phyloP scores from a whole-genome alignment of 2,888 invertebrate species.

The Timandra comae region DNA sequence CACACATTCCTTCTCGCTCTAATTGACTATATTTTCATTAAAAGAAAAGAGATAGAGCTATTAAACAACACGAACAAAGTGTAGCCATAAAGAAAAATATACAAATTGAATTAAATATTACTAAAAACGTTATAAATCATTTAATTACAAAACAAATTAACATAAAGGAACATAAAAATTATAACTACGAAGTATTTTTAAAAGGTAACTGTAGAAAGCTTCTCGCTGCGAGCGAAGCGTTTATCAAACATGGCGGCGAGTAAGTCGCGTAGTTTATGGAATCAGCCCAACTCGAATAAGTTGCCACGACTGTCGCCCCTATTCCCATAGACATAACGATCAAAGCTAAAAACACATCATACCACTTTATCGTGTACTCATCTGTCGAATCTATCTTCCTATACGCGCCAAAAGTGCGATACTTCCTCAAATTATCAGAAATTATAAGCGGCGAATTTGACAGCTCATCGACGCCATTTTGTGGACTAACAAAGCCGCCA shows the following conservation, averaged over 20 bases:
- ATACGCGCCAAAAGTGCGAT: slow-evolving; percentile 46
- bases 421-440: slow-evolving; percentile 32
- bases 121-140: neutral
- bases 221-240: slow-evolving; percentile 71
- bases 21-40: too few species aligned
- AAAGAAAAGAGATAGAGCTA: neutral
- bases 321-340: slow-evolving; percentile 79
- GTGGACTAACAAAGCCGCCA: slow-evolving; percentile 3
- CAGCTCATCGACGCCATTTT: slow-evolving; percentile 14
- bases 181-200: neutral
- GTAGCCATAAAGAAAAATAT: neutral
- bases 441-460: slow-evolving; percentile 41
- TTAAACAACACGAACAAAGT: too few species aligned
- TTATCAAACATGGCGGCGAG: slow-evolving; percentile 84
- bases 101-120: neutral
- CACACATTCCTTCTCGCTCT: too few species aligned
- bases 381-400: slow-evolving; percentile 22
- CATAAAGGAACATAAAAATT: too few species aligned
- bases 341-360: slow-evolving; percentile 73
- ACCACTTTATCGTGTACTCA: slow-evolving; percentile 50
- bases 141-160: neutral
- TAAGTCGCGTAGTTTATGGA: slow-evolving; percentile 80
- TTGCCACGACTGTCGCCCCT: slow-evolving; percentile 80
- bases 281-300: slow-evolving; percentile 82
- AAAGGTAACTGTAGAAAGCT: slow-evolving; percentile 35